Evolutionary conservation across 2,113 vertebrate genomes (phyloP), one percentile per base, ranked within the genome.

Genomic region (Sitta europaea): DNA sequence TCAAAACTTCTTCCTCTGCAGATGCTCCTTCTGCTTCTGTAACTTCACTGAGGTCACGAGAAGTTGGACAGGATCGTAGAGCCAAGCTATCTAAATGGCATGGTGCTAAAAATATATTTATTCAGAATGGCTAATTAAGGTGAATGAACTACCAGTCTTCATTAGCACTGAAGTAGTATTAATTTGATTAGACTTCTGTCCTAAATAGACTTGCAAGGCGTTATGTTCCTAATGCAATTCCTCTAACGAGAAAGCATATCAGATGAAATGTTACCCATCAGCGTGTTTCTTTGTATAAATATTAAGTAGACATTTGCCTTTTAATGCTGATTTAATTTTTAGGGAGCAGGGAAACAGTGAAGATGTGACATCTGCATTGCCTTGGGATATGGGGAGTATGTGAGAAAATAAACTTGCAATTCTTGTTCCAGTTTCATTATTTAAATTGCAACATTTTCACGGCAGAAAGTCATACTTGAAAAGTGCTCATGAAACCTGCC

Each of bases 151-250:
- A 96, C 85, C 92, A 94, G 88, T 80, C 90, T 92, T 97, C 85
- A 95, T 97, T 96, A 95, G 88, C 94, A 93, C 48, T 95, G 92
- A 96, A 92, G 92, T 94, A 82, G 68, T 81, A 75, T 92, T 96
- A 97, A 96, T 96, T 97, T 97, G 94, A 96, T 96, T 94, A 96
- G 88, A 90, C 90, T 96, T 82, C 92, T 95, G 96, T 78, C 93
- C 96, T 95, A 95, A 65, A 97, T 96, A 96, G 71, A 27, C 70
- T 92, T 88, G 63, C 31, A 45, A 95, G 43, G 51, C 57, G 12
- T 81, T 96, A 86, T 57, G 82, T 68, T 93, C 68, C 47, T 90
- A 48, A 90, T 63, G 82, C n/a, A 88, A 90, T 92, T 92, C 90
- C 72, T 95, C 57, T 90, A 90, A 90, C 6, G 3, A 94, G 90